Evolutionary conservation across 2,113 vertebrate genomes (phyloP).

Genomic region (Vireo altiloquus): DNA sequence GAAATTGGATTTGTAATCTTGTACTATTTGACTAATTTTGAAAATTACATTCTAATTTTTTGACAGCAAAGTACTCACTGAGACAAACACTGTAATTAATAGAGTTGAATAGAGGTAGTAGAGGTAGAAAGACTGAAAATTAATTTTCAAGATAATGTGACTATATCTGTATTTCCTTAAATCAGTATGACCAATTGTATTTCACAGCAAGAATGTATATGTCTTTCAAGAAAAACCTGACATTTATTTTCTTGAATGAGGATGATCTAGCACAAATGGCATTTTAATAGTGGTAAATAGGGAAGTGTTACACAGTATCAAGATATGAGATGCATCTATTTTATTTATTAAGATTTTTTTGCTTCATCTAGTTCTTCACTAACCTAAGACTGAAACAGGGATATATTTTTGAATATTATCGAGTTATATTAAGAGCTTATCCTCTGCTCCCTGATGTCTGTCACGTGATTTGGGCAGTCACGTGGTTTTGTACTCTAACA

Average conservation of each 20-base stretch:
- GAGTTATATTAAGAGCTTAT: rapidly evolving
- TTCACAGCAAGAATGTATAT: background rate
- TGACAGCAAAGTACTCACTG: background rate
- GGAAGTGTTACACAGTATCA: background rate
- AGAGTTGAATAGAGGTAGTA: background rate
- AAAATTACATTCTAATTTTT: background rate
- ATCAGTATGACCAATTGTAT: background rate
- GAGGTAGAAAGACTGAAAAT: background rate
- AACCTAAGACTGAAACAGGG: background rate
- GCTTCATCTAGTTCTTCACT: background rate
- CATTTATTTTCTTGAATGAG: background rate
- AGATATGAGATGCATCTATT: background rate
- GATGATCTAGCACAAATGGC: background rate
- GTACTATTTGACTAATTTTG: background rate
- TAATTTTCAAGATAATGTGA: background rate
- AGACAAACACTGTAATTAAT: background rate
- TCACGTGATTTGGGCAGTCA: background rate
- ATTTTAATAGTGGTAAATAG: background rate
- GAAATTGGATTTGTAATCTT: background rate
- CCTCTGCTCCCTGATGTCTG: background rate
- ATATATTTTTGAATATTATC: background rate
- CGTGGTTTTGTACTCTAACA: background rate
- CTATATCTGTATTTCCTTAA: background rate
- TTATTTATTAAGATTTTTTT: background rate
- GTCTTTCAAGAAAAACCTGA: background rate